Base-by-base conservation (phyloP, 2,888 invertebrate species). In the Oligia fasciuncula region DNA sequence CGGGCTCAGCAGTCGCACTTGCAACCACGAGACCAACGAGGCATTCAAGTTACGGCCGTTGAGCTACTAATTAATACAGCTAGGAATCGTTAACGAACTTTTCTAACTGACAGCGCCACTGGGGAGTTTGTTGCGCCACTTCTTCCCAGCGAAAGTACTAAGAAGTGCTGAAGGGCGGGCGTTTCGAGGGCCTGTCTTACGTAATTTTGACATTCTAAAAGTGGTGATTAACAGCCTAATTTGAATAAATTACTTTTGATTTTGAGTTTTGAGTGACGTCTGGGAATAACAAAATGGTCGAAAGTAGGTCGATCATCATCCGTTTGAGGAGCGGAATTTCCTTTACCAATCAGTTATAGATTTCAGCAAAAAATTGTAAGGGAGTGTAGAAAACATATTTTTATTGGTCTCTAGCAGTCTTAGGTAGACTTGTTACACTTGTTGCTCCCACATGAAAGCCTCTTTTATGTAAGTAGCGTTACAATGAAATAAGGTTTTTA, bases 231-330 rank as follows among this genome's bases (percentile, higher is more conserved):
- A 9, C 43, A 43, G 43, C 43, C 43, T 43, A 1, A 9, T 43
- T 43, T 43, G 43, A 43, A 43, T 43, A 43, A 43, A 9, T 43
- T 1, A 43, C 43, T 43, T 9, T 43, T 9, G 9, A 43, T 43
- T 43, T 43, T 43, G 8, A 43, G 46, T 40, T 76, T 60, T 57
- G 49, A 60, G 23, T 17, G 43, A 35, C 23, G 35, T 57, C 54
- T 6, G 8, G 35, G 46, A 17, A 76, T 75, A 60, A 43, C 13
- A 35, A 76, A 60, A 77, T 77, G 60, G 60, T 29, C 29, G 29
- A 29, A 29, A 17, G 35, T 76, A 35, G 0, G 19, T 35, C 19
- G 23, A 76, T 62, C 35, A 62, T 0, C 14, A 6, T 46, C 23
- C 8, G n/a, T 51, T 49, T 40, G 14, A 19, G 14, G 3, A 19